Base-by-base conservation (phyloP, 2,888 invertebrate genomes). In the Hecatera dysodea region DNA sequence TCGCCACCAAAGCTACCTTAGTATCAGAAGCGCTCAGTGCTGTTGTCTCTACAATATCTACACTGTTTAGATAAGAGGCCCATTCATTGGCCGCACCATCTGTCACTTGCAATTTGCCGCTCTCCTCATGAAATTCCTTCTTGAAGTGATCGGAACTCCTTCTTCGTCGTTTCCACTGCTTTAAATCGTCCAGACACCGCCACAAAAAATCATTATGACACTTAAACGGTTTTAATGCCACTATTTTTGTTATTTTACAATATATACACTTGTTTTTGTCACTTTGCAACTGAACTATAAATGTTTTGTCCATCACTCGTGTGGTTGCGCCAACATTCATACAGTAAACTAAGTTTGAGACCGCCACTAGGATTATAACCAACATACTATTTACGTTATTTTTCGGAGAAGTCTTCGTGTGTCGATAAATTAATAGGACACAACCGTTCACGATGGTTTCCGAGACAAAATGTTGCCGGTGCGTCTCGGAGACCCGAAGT, bases 141-240 rank as follows among this genome's bases (percentile, higher is more conserved):
- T 69, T 65, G 12, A 80, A 57, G 15, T 72, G 27, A 67, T 81
- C 78, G 39, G 85, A 82, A 73, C 86, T 83, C 85, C 94, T 94
- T 90, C 93, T 90, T 9, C 95, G 88, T 48, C 91, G 90, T 77
- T 95, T 95, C 95, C 95, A 95, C 82, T 93, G 93, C 79, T 92
- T 93, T 67, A 95, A 89, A 85, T 79, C 78, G 63, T 92, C 89
- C 67, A 91, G 86, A 66, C 90, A 90, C 70, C 89, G 87, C 90
- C 90, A 90, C 74, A 92, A 84, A 83, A 90, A 88, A 80, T 90
- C 89, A 82, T 90, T 89, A 46, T 89, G 86, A 85, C 90, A 92
- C 81, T 90, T 91, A 48, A 88, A 90, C 27, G 88, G 83, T 75
- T 90, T 90, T 50, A 82, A 79, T 62, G 56, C 60, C 53, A 82